Percentiles rank a stretch among this genome's conserved stretches.
These are phyloP conservation scores for Lepidonotus clava DNA, from an alignment of 2,888 invertebrate genomes.

Conservation along the genomic window DNA sequence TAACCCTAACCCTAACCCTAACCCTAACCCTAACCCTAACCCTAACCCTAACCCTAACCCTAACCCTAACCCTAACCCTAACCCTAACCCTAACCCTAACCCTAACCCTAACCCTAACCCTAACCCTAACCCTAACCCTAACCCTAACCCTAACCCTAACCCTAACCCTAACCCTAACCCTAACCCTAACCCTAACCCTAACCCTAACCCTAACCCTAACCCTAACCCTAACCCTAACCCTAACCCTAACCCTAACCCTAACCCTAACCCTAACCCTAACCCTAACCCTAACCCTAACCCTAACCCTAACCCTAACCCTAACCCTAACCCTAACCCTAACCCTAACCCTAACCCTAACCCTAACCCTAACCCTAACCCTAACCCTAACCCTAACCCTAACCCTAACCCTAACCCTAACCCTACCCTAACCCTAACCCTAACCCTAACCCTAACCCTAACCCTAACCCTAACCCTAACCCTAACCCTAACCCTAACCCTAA, in stretches of 20 bases:
- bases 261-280: conserved; percentile 60
- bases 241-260: conserved; percentile 59
- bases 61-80: conserved; percentile 63
- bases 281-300: conserved; percentile 51
- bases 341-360: conserved; percentile 63
- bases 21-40: conserved; percentile 58
- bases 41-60: conserved; percentile 63
- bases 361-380: conserved; percentile 59
- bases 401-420: conserved; percentile 63
- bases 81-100: conserved; percentile 64
- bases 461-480: conserved; percentile 48
- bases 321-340: conserved; percentile 62
- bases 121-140: conserved; percentile 66
- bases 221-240: conserved; percentile 62
- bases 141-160: conserved; percentile 64
- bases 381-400: conserved; percentile 65
- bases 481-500: conserved; percentile 53
- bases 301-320: conserved; percentile 55
- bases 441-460: conserved; percentile 54
- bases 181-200: conserved; percentile 55
- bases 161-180: conserved; percentile 62
- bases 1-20: conserved; percentile 58
- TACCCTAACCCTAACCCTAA: conserved; percentile 56
- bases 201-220: conserved; percentile 62
- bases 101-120: conserved; percentile 64